phyloP scores from a whole-genome alignment of 2,888 invertebrate genomes.

The Halictus quadricinctus region DNA sequence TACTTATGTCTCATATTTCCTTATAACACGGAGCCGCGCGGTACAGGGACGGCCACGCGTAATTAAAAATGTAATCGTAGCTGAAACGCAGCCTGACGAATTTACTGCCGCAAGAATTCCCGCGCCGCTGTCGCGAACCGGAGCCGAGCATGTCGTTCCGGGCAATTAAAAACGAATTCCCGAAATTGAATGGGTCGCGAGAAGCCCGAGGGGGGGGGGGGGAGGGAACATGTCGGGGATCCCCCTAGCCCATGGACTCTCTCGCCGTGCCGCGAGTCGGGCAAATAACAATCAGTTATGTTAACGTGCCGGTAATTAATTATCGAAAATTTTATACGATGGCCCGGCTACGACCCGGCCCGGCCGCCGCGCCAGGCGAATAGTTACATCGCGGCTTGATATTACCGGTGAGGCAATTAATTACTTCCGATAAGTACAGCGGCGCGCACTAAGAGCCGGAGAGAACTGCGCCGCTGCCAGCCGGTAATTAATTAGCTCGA shows the following conservation, averaged over 20 bases:
- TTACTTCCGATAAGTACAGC: constrained; percentile 67
- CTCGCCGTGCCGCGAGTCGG: not conserved
- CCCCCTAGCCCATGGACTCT: no score
- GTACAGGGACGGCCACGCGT: not conserved
- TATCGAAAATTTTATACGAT: constrained; percentile 59
- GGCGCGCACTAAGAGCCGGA: constrained; percentile 48
- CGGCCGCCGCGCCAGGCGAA: constrained; percentile 22
- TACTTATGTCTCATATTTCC: constrained; percentile 64
- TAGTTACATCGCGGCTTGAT: constrained; percentile 59
- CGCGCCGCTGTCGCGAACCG: not conserved
- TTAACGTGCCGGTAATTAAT: constrained; percentile 62
- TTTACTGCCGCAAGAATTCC: constrained; percentile 20
- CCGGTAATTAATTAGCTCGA: constrained; percentile 66
- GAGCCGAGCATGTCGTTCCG: constrained; percentile 3
- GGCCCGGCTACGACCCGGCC: constrained; percentile 11
- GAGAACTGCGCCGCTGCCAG: constrained; percentile 45
- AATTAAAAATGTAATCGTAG: constrained; percentile 53
- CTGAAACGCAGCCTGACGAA: constrained; percentile 24
- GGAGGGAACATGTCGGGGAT: not conserved
- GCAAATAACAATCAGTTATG: constrained; percentile 40
- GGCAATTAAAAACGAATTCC: constrained; percentile 33
- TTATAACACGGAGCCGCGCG: constrained; percentile 39
- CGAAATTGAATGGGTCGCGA: not conserved
- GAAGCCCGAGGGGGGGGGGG: no score
- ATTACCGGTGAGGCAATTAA: constrained; percentile 62